Base-by-base conservation (phyloP, 2,113 vertebrate genomes). In the Salminus brasiliensis region DNA sequence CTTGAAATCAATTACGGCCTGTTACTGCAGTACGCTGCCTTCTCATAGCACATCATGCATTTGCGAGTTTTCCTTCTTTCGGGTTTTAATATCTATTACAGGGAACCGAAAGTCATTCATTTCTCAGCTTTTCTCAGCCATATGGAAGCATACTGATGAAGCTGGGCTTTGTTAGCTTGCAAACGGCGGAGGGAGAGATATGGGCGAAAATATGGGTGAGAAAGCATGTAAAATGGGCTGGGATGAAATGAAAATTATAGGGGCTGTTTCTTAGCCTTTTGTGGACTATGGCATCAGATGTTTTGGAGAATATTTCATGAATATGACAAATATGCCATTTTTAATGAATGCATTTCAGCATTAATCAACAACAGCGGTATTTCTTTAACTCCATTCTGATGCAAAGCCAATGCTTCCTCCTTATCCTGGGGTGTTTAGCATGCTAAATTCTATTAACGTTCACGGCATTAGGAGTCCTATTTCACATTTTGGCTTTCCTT, bases 1-100 rank as follows among this genome's bases (percentile, higher is more conserved):
- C 71, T 74, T 27, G 36, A 74, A 74, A 80, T 73, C 78, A 74
- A 67, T 67, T 74, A 66, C 13, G n/a, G 49, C 36, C 43, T 43
- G 23, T 52, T 57, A 67, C 27, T 34, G 71, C 62, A 49, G 55
- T 9, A 9, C 36, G 63, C 66, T 47, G 21, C 62, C 62, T 59
- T 30, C 49, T 36, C 62, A 34, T 68, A 5, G 55, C 32, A n/a
- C 0, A 11, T 36, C 55, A 25, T 23, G 27, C 62, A 11, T 9
- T 16, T 23, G 18, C 9, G 13, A 55, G n/a, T 25, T 55, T 25
- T 25, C 8, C 21, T 55, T 23, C n/a, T 55, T 21, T 21, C 23
- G 13, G 6, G 39, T 41, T 41, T 41, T 4, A 41, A 4, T 41
- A 41, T 41, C 2, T 41, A 15, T 52, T n/a, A 52, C 18, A 52